A percentile compares a stretch with the other conserved stretches of the same genome.
Evolutionary conservation across 2,797 vertebrate genomes (phyloP).

Genomic region (Bothrops alternatus): DNA sequence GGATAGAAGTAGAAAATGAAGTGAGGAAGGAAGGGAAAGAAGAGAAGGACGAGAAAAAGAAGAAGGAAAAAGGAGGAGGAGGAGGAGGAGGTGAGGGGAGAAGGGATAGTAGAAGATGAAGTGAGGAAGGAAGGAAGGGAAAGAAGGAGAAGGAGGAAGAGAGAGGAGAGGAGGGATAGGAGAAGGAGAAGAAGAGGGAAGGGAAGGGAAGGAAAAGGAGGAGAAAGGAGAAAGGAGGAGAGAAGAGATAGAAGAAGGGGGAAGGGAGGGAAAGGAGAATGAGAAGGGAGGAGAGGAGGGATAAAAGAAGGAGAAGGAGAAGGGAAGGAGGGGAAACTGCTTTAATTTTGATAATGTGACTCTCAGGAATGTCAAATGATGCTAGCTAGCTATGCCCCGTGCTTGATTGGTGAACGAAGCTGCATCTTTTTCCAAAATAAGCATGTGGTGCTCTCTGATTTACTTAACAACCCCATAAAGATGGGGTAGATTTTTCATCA

Average conservation of each 20-base stretch:
- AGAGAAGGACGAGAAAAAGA: not conserved
- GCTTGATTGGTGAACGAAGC: not conserved
- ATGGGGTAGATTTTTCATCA: not conserved
- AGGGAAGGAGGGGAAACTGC: fast-evolving
- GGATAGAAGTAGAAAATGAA: not conserved
- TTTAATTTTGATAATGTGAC: fast-evolving
- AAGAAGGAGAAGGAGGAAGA: not conserved
- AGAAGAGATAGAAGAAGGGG: not conserved
- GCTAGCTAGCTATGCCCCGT: fast-evolving
- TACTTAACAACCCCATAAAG: not conserved
- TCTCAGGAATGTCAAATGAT: fast-evolving
- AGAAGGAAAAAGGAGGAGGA: not conserved
- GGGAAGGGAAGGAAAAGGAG: not conserved
- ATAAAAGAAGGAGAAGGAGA: not conserved
- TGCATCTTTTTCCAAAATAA: not conserved
- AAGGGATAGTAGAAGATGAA: not conserved
- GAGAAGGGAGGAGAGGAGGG: not conserved
- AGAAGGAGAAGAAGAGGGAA: not conserved
- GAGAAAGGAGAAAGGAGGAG: no score
- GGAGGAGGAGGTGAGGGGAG: not conserved
- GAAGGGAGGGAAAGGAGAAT: not conserved
- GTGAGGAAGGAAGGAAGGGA: not conserved
- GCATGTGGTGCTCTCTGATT: fast-evolving
- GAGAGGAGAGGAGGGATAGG: not conserved
- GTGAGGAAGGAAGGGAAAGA: no score